Evolutionary conservation across 1,140 invertebrate species (phyloP).

Genomic region (Neotoxoptera formosana): DNA sequence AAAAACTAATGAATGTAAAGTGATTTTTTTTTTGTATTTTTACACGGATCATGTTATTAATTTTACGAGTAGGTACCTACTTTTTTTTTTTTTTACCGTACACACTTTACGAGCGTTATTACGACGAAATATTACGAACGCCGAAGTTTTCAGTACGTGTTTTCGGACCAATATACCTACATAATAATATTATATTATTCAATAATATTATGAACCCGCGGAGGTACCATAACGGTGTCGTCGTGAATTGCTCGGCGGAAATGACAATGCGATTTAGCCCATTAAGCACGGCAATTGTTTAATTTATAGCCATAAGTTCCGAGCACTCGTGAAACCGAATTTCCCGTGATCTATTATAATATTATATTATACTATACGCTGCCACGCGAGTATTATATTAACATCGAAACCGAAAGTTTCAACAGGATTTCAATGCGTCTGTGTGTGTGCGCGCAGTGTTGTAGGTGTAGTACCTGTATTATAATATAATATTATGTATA

Average conservation of each 20-base stretch:
- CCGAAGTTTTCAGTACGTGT: not conserved
- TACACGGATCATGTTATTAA: not conserved
- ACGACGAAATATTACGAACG: not conserved
- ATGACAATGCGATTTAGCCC: slow-evolving; percentile 22
- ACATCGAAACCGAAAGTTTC: not conserved
- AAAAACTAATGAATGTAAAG: not conserved
- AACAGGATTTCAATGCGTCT: not conserved
- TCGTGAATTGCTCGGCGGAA: not conserved
- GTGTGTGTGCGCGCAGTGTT: not conserved
- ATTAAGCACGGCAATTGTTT: slow-evolving; percentile 37
- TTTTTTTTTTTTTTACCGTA: not conserved
- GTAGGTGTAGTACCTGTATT: not conserved
- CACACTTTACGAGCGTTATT: not conserved
- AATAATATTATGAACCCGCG: not conserved
- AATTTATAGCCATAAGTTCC: slow-evolving; percentile 18
- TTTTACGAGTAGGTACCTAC: no score
- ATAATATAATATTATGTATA: not conserved
- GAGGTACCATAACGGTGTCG: not conserved
- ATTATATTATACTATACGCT: no score
- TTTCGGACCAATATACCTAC: not conserved
- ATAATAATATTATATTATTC: no score
- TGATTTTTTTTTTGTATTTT: not conserved
- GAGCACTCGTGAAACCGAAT: not conserved
- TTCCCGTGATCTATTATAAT: not conserved
- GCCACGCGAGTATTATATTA: not conserved